Conservation (phyloP, 64 coral and sea anemone species). For the Platygyra sinensis region DNA sequence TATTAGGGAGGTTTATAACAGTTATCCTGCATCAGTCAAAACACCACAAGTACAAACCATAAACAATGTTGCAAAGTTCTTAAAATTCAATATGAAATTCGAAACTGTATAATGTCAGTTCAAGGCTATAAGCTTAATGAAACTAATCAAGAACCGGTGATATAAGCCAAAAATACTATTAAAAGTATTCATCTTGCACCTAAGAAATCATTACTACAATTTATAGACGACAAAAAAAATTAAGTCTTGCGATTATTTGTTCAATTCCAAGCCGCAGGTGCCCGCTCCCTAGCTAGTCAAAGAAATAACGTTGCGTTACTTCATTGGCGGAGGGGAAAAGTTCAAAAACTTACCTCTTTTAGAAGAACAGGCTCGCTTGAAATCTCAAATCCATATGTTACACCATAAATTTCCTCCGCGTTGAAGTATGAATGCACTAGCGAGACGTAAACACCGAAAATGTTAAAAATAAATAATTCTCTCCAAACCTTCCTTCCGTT, state of each 20-base stretch:
- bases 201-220: neutral
- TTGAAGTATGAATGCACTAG: conserved; percentile 73
- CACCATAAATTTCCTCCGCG: conserved; percentile 83
- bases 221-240: neutral
- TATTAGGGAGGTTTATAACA: neutral
- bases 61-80: neutral
- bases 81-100: neutral
- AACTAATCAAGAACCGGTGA: neutral
- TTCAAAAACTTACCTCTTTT: conserved; percentile 79
- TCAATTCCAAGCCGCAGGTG: conserved; percentile 2
- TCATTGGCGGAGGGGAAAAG: conserved; percentile 58
- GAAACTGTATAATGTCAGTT: too few species aligned
- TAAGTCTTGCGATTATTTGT: neutral
- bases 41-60: neutral
- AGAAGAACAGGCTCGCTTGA: conserved; percentile 81
- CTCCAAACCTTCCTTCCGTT: neutral
- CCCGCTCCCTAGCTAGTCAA: conserved; percentile 25
- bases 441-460: conserved; percentile 57
- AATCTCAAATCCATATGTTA: conserved; percentile 96
- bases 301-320: conserved; percentile 45
- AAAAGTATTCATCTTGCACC: too few species aligned
- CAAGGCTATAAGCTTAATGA: too few species aligned
- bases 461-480: conserved; percentile 71
- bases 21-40: neutral
- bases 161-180: neutral